These are phyloP conservation scores for Allophyes oxyacanthae DNA, from an alignment of 2,888 invertebrate genomes.

Conservation along the genomic window DNA sequence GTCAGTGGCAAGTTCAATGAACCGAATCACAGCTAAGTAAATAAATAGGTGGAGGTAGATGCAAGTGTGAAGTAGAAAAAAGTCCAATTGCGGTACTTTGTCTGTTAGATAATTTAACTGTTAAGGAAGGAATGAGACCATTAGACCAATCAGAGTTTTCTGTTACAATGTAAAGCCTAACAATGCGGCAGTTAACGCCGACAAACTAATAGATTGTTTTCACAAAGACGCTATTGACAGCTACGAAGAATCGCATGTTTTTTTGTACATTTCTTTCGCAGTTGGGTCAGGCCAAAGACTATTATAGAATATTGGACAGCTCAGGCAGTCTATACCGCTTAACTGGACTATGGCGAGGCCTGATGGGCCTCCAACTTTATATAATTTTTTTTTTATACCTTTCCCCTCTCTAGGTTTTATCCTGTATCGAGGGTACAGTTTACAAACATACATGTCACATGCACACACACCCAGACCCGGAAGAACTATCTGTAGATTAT, in stretches of 20 bases:
- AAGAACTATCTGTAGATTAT: too few relatives aligned
- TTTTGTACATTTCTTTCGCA: too few relatives aligned
- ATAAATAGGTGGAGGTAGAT: constrained; percentile 78
- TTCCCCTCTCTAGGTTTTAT: too few relatives aligned
- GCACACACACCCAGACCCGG: too few relatives aligned
- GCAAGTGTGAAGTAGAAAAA: constrained; percentile 69
- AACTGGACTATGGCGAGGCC: too few relatives aligned
- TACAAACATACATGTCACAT: too few relatives aligned
- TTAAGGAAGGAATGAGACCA: constrained; percentile 40
- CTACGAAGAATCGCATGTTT: constrained; percentile 6
- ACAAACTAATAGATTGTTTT: constrained; percentile 23
- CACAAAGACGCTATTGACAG: constrained; percentile 3
- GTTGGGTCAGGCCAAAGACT: too few relatives aligned
- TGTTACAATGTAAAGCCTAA: constrained; percentile 18
- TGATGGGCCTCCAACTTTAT: too few relatives aligned
- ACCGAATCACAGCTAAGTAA: constrained; percentile 76
- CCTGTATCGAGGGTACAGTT: too few relatives aligned
- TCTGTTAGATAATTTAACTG: constrained; percentile 64
- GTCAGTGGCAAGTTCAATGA: constrained; percentile 72
- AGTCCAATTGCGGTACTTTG: constrained; percentile 62
- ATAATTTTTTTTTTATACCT: too few relatives aligned
- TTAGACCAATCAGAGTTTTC: constrained; percentile 29
- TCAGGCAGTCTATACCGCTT: too few relatives aligned
- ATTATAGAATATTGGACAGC: too few relatives aligned
- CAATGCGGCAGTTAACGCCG: constrained; percentile 20